Conservation (phyloP, 2,113 vertebrate genomes). For the Zosterops hypoxanthus region DNA sequence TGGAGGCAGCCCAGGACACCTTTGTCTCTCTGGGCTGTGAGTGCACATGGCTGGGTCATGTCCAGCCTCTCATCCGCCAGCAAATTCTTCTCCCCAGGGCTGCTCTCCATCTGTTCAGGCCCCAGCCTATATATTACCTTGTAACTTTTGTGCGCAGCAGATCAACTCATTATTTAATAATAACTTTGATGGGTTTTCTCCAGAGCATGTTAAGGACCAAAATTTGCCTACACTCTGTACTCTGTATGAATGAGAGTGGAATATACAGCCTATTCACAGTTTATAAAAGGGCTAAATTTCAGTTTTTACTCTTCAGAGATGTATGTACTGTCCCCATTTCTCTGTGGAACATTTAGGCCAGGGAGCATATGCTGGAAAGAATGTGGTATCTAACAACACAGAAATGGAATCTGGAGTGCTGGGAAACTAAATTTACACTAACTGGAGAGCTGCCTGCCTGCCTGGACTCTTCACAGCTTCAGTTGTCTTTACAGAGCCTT, state of each 20-base stretch:
- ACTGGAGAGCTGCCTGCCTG: background rate
- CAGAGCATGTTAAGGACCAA: background rate
- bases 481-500: background rate
- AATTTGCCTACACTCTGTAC: accelerated
- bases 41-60: background rate
- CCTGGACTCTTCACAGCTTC: background rate
- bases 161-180: background rate
- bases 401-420: background rate
- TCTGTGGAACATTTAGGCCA: background rate
- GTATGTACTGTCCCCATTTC: background rate
- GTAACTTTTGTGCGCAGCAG: background rate
- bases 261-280: background rate
- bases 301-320: background rate
- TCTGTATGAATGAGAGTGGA: background rate
- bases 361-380: background rate
- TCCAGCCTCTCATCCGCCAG: background rate
- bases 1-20: background rate
- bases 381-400: background rate
- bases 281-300: background rate
- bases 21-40: background rate
- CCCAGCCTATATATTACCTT: background rate
- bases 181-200: background rate
- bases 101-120: background rate
- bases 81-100: background rate
- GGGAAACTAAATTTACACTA: background rate